Evolutionary conservation across 2,888 invertebrate genomes (phyloP).

Genomic region (Drosophila colorata): DNA sequence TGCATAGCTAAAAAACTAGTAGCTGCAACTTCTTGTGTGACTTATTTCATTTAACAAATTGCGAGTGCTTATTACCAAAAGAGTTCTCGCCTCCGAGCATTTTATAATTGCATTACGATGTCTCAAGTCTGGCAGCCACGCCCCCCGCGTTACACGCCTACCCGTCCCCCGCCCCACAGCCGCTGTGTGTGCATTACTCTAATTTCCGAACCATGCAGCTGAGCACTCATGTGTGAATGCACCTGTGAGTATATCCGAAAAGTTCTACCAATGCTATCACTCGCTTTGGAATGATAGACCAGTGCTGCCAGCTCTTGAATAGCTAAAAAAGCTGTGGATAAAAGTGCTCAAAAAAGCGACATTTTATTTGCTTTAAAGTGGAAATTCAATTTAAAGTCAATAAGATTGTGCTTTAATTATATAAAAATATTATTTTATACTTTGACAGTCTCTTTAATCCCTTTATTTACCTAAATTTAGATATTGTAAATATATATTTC

Average conservation of each 20-base stretch:
- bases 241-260: constrained; percentile 67
- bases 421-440: no score
- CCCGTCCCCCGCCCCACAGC: no score
- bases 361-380: not conserved
- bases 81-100: constrained; percentile 60
- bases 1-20: constrained; percentile 27
- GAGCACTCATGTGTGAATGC: constrained; percentile 75
- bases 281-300: constrained; percentile 22
- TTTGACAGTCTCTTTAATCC: no score
- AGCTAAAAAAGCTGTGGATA: not conserved
- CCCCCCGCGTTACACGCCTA: not conserved
- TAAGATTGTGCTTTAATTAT: no score
- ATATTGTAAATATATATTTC: no score
- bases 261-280: constrained; percentile 64
- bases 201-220: constrained; percentile 57
- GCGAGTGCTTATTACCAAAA: constrained; percentile 72
- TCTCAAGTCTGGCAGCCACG: constrained; percentile 31
- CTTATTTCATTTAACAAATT: constrained; percentile 58
- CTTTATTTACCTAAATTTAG: no score
- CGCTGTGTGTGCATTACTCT: constrained; percentile 51
- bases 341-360: not conserved
- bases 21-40: constrained; percentile 43
- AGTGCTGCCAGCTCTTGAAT: not conserved
- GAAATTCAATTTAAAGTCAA: not conserved
- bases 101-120: constrained; percentile 71